Evolutionary conservation across 2,888 invertebrate species (phyloP).

Genomic region (Agonopterix alstromeriana): DNA sequence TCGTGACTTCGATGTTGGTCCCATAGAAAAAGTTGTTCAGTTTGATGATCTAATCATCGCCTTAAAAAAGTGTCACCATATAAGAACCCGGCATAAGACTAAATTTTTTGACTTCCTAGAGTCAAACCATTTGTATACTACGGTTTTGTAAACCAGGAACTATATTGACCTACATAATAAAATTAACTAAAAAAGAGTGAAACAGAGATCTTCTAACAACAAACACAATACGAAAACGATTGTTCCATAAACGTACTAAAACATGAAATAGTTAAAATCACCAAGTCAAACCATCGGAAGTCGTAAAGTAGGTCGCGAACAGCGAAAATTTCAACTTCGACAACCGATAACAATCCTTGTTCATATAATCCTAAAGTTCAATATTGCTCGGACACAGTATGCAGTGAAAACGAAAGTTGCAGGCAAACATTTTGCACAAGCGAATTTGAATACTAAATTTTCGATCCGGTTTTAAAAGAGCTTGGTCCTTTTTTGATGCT

Average conservation of each 20-base stretch:
- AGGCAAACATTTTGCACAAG: constrained; percentile 60
- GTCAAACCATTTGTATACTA: too few species aligned
- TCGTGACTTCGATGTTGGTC: too few species aligned
- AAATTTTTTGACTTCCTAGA: too few species aligned
- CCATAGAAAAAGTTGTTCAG: too few species aligned
- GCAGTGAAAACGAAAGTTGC: constrained; percentile 69
- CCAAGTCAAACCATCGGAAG: constrained; percentile 51
- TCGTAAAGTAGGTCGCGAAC: constrained; percentile 57
- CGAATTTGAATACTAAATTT: constrained; percentile 59
- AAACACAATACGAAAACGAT: constrained; percentile 14
- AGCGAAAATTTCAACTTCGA: constrained; percentile 53
- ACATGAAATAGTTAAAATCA: constrained; percentile 8
- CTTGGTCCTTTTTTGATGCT: too few species aligned
- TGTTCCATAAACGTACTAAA: constrained; percentile 3
- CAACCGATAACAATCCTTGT: constrained; percentile 28
- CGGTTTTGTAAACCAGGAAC: too few species aligned
- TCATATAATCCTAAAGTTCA: constrained; percentile 20
- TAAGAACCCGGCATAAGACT: too few species aligned
- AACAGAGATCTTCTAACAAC: too few species aligned
- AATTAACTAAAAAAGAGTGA: too few species aligned
- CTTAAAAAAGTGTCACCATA: too few species aligned
- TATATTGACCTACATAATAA: too few species aligned
- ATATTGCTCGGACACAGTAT: constrained; percentile 14
- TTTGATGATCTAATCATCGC: too few species aligned
- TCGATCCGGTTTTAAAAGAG: background rate